Conservation (phyloP, 1,140 invertebrate genomes). For the Gryllus bimaculatus region DNA sequence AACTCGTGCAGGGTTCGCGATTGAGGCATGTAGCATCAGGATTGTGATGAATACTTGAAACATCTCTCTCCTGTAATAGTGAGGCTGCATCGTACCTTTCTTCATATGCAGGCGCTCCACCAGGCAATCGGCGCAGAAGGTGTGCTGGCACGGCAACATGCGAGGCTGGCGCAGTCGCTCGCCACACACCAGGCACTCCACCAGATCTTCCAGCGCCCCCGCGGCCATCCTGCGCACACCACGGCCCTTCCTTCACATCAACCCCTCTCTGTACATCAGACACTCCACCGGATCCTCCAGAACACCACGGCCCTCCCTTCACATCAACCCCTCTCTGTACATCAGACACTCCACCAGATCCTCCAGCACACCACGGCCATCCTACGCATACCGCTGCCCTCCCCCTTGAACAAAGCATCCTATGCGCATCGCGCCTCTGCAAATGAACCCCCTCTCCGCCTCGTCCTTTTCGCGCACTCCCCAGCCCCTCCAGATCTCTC, state of each 20-base stretch:
- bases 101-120: constrained; percentile 31
- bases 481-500: constrained; percentile 24
- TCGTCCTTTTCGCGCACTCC: too few species aligned
- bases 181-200: constrained; percentile 60
- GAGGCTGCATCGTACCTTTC: constrained; percentile 9
- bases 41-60: too few species aligned
- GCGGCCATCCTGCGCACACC: constrained; percentile 33
- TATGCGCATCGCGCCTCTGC: too few species aligned
- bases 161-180: constrained; percentile 54
- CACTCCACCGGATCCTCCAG: constrained; percentile 53
- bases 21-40: too few species aligned
- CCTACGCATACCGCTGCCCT: constrained; percentile 31
- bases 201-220: constrained; percentile 49
- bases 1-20: too few species aligned
- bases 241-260: not conserved
- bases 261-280: not conserved
- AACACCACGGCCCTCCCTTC: constrained; percentile 62
- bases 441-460: too few species aligned
- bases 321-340: constrained; percentile 53
- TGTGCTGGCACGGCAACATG: constrained; percentile 66
- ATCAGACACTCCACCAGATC: constrained; percentile 59
- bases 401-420: too few species aligned
- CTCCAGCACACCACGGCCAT: constrained; percentile 44
- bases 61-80: not conserved
- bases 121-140: constrained; percentile 58